These are phyloP conservation scores for Dicycla oo DNA, from an alignment of 2,888 invertebrate genomes.

Conservation along the genomic window DNA sequence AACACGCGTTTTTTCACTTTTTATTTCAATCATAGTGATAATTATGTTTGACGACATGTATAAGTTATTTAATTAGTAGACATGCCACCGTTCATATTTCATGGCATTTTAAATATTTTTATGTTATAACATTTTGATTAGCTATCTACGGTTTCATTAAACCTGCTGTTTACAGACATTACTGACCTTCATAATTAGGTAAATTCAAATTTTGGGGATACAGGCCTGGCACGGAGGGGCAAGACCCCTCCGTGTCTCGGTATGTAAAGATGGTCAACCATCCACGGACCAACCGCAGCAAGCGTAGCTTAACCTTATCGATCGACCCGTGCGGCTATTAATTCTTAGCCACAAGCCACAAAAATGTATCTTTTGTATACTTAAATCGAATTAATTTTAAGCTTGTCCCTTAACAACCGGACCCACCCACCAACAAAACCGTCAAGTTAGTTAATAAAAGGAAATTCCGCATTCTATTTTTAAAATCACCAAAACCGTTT, in stretches of 20 bases:
- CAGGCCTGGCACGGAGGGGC: no score
- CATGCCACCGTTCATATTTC: not conserved
- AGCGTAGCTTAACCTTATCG: no score
- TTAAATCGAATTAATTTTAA: not conserved
- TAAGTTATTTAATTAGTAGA: constrained; percentile 1
- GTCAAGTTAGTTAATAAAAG: not conserved
- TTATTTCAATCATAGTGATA: not conserved
- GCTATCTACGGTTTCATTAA: constrained; percentile 1
- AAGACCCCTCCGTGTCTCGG: no score
- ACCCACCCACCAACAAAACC: not conserved
- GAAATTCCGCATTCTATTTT: constrained; percentile 17
- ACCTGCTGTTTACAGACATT: not conserved
- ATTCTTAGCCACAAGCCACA: no score
- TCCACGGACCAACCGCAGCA: no score
- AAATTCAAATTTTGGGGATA: no score
- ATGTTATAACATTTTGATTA: not conserved
- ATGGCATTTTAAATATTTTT: not conserved
- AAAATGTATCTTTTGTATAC: not conserved
- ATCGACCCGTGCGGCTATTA: no score
- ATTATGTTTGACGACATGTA: not conserved
- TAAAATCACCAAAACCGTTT: constrained; percentile 35
- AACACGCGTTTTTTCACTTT: constrained; percentile 32
- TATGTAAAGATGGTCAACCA: no score
- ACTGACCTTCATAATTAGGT: no score
- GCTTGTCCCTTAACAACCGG: not conserved